Percentiles rank a stretch among this genome's conserved stretches.
These are phyloP conservation scores for Diglossa brunneiventris DNA, from an alignment of 2,113 vertebrate species.

Conservation along the genomic window DNA sequence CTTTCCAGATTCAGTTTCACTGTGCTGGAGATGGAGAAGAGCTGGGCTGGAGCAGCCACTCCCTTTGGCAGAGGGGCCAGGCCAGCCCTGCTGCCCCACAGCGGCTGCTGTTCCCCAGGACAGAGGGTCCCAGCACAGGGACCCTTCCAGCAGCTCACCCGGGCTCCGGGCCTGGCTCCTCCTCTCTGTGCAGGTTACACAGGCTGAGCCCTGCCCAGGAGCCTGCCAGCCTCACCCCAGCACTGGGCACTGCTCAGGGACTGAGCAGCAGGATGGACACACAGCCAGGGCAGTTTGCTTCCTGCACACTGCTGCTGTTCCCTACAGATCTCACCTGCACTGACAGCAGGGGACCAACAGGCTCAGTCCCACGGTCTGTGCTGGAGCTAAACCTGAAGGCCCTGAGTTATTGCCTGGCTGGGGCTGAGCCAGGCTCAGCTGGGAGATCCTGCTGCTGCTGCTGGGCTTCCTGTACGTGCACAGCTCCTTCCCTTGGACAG, in stretches of 20 bases:
- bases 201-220: neutral
- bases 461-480: slow-evolving; percentile 41
- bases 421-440: neutral
- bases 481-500: slow-evolving; percentile 32
- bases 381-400: neutral
- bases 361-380: neutral
- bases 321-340: neutral
- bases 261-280: neutral
- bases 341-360: neutral
- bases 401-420: neutral
- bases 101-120: neutral
- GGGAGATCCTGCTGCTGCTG: slow-evolving; percentile 20
- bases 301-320: neutral
- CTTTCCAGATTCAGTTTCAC: neutral
- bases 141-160: neutral
- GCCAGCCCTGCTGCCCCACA: neutral
- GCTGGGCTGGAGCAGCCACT: neutral
- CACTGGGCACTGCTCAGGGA: neutral
- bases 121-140: neutral
- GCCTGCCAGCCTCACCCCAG: neutral
- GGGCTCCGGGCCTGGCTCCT: neutral
- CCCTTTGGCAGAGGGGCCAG: neutral
- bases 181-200: neutral
- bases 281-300: neutral
- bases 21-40: neutral